These are phyloP conservation scores for Heliocidaris erythrogramma DNA, from an alignment of 35 echinoderm and acorn worm genomes.

Conservation along the genomic window DNA sequence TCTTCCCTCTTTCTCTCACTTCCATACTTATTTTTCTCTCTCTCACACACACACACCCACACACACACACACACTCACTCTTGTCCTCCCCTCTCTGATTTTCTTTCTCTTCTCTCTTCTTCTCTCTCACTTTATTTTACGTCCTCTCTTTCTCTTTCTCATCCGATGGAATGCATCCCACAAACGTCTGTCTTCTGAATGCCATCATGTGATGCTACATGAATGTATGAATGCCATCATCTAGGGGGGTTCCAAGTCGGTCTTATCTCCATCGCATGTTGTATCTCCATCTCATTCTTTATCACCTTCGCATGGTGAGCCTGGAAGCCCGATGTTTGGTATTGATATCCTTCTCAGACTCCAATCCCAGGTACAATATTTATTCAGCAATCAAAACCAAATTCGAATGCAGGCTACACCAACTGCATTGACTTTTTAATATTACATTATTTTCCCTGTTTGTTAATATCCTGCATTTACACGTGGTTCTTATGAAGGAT, in stretches of 20 bases:
- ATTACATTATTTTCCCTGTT: too few relatives aligned
- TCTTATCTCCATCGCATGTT: neutral
- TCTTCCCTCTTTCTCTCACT: neutral
- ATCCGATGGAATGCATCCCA: neutral
- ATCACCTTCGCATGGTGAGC: neutral
- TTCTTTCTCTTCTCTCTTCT: neutral
- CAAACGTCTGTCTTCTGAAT: neutral
- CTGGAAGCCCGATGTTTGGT: neutral
- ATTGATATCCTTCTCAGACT: neutral
- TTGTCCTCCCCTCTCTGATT: neutral
- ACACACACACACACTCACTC: too few relatives aligned
- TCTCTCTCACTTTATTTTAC: neutral
- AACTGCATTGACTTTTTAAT: too few relatives aligned
- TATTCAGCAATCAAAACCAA: too few relatives aligned
- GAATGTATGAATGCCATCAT: neutral
- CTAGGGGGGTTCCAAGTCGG: neutral
- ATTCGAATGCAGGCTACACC: too few relatives aligned
- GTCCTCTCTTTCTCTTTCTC: neutral
- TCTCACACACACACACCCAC: neutral
- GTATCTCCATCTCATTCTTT: neutral
- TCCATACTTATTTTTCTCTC: too few relatives aligned
- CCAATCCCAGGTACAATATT: neutral
- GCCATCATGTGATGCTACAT: neutral
- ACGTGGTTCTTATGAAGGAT: too few relatives aligned
- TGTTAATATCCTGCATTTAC: too few relatives aligned